phyloP scores from a whole-genome alignment of 2,797 vertebrate species.

The Myotis pilosus region DNA sequence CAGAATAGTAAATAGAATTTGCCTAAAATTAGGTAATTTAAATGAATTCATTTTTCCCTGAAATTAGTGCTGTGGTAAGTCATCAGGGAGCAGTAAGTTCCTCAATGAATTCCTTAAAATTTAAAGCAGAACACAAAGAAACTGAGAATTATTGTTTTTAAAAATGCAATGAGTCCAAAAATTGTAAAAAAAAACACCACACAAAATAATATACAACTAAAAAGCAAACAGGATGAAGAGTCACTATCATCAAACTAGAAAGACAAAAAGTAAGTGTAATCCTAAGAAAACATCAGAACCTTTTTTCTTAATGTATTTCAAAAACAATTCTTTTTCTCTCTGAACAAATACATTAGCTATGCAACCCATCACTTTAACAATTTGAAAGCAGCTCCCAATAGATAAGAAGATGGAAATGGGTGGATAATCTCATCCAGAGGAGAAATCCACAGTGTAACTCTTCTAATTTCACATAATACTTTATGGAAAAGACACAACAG shows the following conservation, averaged over 20 bases:
- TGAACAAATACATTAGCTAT: slow-evolving; percentile 42
- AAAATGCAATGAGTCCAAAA: neutral
- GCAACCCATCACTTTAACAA: slow-evolving; percentile 33
- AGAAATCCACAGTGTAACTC: slow-evolving; percentile 30
- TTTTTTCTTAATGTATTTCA: slow-evolving; percentile 36
- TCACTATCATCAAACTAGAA: neutral
- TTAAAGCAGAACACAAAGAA: neutral
- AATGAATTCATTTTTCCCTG: neutral
- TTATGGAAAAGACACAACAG: slow-evolving; percentile 37
- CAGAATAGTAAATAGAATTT: neutral
- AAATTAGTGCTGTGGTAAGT: neutral
- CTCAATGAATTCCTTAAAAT: neutral
- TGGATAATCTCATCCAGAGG: slow-evolving; percentile 60
- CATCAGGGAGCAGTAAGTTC: neutral
- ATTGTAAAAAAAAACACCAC: neutral
- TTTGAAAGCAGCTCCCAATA: slow-evolving; percentile 50
- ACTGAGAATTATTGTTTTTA: neutral
- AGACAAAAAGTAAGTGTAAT: neutral
- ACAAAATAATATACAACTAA: neutral
- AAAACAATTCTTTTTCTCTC: slow-evolving; percentile 19
- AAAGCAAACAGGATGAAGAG: neutral
- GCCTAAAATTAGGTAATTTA: neutral
- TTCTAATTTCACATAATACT: slow-evolving; percentile 58
- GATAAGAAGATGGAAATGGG: slow-evolving; percentile 69
- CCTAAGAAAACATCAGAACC: neutral